Evolutionary conservation across 2,888 invertebrate species (phyloP), one percentile per base, ranked within the genome.

Genomic region (Caenorhabditis doughertyi): DNA sequence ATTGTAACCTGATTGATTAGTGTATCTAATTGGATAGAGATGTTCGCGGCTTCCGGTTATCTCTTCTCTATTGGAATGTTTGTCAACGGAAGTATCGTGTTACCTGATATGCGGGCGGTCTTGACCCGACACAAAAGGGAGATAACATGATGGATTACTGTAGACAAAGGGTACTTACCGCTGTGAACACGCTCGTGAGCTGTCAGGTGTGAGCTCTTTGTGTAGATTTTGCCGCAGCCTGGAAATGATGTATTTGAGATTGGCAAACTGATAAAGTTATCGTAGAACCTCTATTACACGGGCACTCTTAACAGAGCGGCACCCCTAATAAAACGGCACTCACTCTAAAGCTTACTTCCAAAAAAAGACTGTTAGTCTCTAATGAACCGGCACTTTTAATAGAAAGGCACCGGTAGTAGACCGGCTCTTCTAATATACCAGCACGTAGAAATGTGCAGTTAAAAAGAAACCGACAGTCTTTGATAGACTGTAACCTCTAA

Each of bases 191-290:
- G 83, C 53, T 83, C 83, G 71, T 90, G 90, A 8, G 91, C 90
- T 67, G 89, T 90, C 55, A 90, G 83, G 79, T 90, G 90, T 7
- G 89, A 89, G 74, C 89, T 89, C 64, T 90, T 90, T 47, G 90
- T 90, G 85, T 90, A 90, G 53, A 88, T 84, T 73, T 90, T 90
- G 77, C 81, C 83, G 83, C 90, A 90, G 27, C 88, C 89, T 90
- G 71, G 21, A 77, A 65, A 25, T 42, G n/a, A 23, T 56, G n/a
- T 23, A 68, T 39, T 23, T 42, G 11, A 35, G 9, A 35, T 7
- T 35, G 9, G n/a, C n/a, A n/a, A n/a, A n/a, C n/a, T n/a, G n/a
- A n/a, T n/a, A n/a, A n/a, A n/a, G n/a, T n/a, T n/a, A n/a, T n/a
- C n/a, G n/a, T n/a, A n/a, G n/a, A n/a, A n/a, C n/a, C n/a, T n/a